Base-by-base conservation (phyloP, 2,888 invertebrate genomes). In the Ryuthela nishihirai region DNA sequence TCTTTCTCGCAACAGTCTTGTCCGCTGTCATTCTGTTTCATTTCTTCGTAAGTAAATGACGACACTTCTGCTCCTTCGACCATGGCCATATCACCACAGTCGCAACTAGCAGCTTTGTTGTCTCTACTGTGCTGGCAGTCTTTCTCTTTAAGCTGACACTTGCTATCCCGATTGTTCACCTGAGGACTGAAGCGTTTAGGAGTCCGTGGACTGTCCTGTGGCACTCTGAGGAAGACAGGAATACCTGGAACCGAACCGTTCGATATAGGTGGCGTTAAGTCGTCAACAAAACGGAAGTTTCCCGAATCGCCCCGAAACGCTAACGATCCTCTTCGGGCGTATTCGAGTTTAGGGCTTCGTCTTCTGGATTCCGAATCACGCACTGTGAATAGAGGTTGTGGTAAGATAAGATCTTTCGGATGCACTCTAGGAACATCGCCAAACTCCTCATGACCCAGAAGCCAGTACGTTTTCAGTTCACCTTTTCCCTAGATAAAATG, bases 391-490 rank as follows among this genome's bases (percentile, higher is more conserved):
- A 62, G 47, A 1, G 52, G 47, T 5, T 50, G 61, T 5, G 52
- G 55, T 23, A 50, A 45, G 1, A 55, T 38, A 4, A 39, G 18
- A 15, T 53, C 56, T 10, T 32, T 34, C 3, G 39, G 46, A 21
- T 23, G 15, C 1, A 23, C 29, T 2, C 52, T 45, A 1, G 35
- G 35, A 3, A 29, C 35, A 9, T 36, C 43, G 9, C 41, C 23
- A 1, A 39, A 17, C 0, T 87, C 87, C 69, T 87, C 87, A 74
- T 88, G 90, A 44, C 89, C 89, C 61, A 88, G 78, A 38, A 91
- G 76, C 90, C 90, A 91, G 69, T 87, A 87, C 0, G 91, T 91
- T 67, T 84, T 83, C 85, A 90, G 84, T 49, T 87, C 80, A 0
- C 91, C 91, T 77, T 91, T 91, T 1, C 91, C 91, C 88, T 89